Evolutionary conservation across 2,113 vertebrate species (phyloP).

Genomic region (Casuarius casuarius): DNA sequence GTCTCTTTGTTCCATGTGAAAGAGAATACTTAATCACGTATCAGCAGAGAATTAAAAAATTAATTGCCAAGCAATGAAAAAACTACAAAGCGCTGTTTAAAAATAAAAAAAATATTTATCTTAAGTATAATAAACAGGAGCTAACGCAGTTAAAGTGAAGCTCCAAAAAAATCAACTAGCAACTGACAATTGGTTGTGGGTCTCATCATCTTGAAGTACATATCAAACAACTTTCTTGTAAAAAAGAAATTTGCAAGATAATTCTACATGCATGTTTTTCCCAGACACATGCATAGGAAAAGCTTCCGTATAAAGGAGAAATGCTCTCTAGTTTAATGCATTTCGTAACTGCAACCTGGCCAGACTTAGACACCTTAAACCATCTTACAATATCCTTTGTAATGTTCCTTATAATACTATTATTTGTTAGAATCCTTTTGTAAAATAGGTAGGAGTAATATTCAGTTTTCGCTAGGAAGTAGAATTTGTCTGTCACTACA

Average conservation of each 20-base stretch:
- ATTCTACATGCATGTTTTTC: background rate
- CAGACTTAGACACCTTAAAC: background rate
- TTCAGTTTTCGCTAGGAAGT: background rate
- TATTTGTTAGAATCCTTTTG: background rate
- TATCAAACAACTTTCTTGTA: background rate
- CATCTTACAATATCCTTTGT: background rate
- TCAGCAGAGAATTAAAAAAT: constrained; percentile 72
- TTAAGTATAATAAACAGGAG: constrained; percentile 57
- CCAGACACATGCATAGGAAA: background rate
- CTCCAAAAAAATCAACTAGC: background rate
- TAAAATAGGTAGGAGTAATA: background rate
- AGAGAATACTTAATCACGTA: constrained; percentile 74
- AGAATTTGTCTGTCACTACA: background rate
- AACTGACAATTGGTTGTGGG: background rate
- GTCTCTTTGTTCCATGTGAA: constrained; percentile 64
- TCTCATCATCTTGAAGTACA: constrained; percentile 5
- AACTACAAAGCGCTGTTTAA: constrained; percentile 67
- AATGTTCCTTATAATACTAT: background rate
- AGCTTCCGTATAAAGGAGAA: background rate
- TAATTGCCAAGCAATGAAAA: constrained; percentile 60
- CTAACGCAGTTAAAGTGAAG: constrained; percentile 2
- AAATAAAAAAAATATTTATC: constrained; percentile 52
- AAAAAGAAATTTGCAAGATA: background rate
- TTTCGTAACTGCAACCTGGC: background rate
- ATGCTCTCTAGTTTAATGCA: background rate